Base-by-base conservation (phyloP, 2,888 invertebrate species). In the Papilio gigon region DNA sequence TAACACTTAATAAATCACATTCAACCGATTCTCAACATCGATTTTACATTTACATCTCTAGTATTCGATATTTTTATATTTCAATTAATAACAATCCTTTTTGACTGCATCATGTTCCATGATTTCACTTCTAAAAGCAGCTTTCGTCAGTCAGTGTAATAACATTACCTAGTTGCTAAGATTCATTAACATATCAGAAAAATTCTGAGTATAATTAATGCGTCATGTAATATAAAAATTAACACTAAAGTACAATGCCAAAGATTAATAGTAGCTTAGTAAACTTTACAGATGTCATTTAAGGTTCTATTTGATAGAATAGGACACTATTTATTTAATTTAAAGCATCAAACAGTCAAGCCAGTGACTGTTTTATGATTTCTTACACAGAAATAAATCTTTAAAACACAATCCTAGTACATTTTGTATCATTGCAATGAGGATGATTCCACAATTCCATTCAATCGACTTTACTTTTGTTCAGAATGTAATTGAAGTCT, bases 281-380 rank as follows among this genome's bases (percentile, higher is more conserved):
- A 20, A 22, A 44, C 5, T 44, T 22, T 44, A 20, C 5, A 27
- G 25, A 50, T 27, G 25, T 9, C 1, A 50, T 50, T 2, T 50
- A 50, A 50, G 6, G n/a, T 25, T 50, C 14, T 50, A 50, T 50
- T 50, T 14, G 14, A 50, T 27, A 50, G 50, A 27, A 50, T 47
- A 25, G 12, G 5, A 5, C 4, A 6, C 8, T 4, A 50, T 27
- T 50, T 50, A 50, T 50, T 50, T 50, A 50, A 27, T 25, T 27
- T 25, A 50, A 14, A 25, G 5, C 27, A 5, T 27, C 14, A 27
- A 50, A 14, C 27, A 14, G 27, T 27, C 25, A 20, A 50, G 25
- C 14, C 14, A 50, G 27, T 50, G 5, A 2, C 14, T 50, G 25
- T 27, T 50, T 25, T 50, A 27, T 27, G 25, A 27, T 25, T n/a